Conservation (phyloP, 2,113 vertebrate species). For the Phoxinus phoxinus region DNA sequence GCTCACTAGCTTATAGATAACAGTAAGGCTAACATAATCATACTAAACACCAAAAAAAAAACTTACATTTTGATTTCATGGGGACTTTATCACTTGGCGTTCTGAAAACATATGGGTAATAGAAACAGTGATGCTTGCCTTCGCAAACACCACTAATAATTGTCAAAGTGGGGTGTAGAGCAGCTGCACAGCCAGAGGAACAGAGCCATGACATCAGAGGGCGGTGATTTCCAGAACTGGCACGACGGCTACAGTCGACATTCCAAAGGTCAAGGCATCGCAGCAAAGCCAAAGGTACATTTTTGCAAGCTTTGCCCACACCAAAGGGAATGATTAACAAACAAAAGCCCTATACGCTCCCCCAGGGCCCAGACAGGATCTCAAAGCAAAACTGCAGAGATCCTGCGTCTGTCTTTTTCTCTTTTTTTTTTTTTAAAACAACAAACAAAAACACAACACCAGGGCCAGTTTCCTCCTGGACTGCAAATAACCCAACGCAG, state of each 20-base stretch:
- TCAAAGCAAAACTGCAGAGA: slow-evolving; percentile 52
- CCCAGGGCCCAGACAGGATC: slow-evolving; percentile 32
- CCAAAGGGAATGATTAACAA: slow-evolving; percentile 22
- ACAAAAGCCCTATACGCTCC: background rate
- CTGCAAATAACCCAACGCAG: slow-evolving; percentile 38
- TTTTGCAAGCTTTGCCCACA: slow-evolving; percentile 27
- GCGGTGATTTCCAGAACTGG: background rate
- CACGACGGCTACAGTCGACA: slow-evolving; percentile 7
- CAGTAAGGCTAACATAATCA: no score
- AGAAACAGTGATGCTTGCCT: background rate
- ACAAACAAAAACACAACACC: slow-evolving; percentile 56
- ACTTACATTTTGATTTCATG: no score
- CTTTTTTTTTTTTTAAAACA: slow-evolving; percentile 34
- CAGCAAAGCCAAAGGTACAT: slow-evolving; percentile 29
- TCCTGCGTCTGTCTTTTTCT: slow-evolving; percentile 58
- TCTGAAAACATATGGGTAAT: background rate
- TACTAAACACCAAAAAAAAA: no score
- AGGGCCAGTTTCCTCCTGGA: slow-evolving; percentile 61
- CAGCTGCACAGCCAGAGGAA: slow-evolving; percentile 17
- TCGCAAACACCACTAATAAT: background rate
- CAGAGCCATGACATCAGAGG: slow-evolving; percentile 3
- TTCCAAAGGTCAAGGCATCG: slow-evolving; percentile 27
- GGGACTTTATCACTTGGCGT: no score
- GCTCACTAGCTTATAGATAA: no score
- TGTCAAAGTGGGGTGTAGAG: background rate